Evolutionary conservation across 2,113 vertebrate species (phyloP).

Genomic region (Varanus salvator): DNA sequence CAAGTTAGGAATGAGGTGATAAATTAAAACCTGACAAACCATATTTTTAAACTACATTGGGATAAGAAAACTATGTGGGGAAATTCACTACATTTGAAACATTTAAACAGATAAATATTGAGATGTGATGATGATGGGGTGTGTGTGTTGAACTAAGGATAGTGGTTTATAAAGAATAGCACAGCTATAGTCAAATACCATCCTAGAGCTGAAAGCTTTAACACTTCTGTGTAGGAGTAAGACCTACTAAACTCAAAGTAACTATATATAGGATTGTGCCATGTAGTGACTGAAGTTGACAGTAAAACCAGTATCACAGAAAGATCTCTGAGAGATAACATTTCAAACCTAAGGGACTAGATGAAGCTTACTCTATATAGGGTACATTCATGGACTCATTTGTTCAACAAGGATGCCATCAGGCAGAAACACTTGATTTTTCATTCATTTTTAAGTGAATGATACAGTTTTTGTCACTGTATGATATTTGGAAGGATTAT

Average conservation of each 20-base stretch:
- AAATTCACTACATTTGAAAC: too few species aligned
- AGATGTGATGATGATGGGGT: too few species aligned
- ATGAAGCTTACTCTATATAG: not conserved
- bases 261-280: not conserved
- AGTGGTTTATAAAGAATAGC: not conserved
- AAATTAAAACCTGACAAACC: too few species aligned
- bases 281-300: not conserved
- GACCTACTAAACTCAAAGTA: too few species aligned
- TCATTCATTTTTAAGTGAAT: not conserved
- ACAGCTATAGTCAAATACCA: not conserved
- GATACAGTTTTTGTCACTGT: not conserved
- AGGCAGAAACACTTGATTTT: not conserved
- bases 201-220: not conserved
- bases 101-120: too few species aligned
- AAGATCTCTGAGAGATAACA: not conserved
- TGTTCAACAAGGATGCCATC: not conserved
- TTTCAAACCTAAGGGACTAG: not conserved
- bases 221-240: too few species aligned
- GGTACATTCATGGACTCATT: not conserved
- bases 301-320: not conserved
- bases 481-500: not conserved
- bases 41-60: too few species aligned
- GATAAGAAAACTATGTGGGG: too few species aligned
- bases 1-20: too few species aligned
- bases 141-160: not conserved